A percentile compares a stretch with the other conserved stretches of the same genome.
These are phyloP conservation scores for Procapra przewalskii DNA, from an alignment of 2,113 vertebrate genomes.

Conservation along the genomic window DNA sequence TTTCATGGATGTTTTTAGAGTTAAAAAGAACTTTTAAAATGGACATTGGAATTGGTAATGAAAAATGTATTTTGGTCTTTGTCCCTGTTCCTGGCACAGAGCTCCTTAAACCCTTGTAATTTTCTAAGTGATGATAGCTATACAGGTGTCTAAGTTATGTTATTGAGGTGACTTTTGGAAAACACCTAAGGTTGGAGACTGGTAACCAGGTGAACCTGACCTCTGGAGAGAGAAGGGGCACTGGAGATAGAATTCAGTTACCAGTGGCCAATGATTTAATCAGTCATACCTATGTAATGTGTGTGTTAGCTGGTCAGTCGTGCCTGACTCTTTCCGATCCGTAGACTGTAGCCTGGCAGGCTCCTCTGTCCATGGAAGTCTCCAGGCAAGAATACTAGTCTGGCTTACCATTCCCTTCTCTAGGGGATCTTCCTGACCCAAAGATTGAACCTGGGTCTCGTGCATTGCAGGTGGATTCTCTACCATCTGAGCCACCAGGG, in stretches of 20 bases:
- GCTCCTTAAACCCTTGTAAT: not conserved
- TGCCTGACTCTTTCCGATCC: rapidly evolving
- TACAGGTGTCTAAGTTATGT: not conserved
- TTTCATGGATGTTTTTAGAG: no score
- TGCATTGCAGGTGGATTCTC: not conserved
- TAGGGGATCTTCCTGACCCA: not conserved
- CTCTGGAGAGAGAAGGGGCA: not conserved
- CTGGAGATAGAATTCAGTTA: not conserved
- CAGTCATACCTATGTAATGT: rapidly evolving
- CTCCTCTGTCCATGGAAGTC: not conserved
- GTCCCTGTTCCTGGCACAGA: not conserved
- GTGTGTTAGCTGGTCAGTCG: rapidly evolving
- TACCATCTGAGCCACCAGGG: not conserved
- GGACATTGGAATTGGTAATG: not conserved
- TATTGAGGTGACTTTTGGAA: not conserved
- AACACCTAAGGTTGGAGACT: not conserved
- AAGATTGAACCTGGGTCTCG: not conserved
- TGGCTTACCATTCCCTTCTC: not conserved
- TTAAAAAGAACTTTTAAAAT: not conserved
- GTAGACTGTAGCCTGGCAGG: not conserved
- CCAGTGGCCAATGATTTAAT: not conserved
- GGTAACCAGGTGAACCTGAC: not conserved
- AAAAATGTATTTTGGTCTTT: not conserved
- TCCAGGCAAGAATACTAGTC: not conserved
- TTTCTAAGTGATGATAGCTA: not conserved